These are phyloP conservation scores for Caenorhabditis sp. DNA, from an alignment of 2,888 invertebrate species.

Conservation along the genomic window DNA sequence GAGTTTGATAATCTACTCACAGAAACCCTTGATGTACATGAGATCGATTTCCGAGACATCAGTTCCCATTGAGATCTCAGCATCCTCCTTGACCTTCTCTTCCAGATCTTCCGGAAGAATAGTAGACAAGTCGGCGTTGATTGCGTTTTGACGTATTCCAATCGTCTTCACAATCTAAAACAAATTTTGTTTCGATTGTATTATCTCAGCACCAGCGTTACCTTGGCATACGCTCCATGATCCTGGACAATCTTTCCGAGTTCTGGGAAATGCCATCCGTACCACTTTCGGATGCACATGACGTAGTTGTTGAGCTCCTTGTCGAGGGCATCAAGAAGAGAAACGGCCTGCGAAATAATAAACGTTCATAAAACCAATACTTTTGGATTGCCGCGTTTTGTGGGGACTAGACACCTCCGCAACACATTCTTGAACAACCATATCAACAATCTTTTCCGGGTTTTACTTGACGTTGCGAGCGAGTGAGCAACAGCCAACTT, in stretches of 20 bases:
- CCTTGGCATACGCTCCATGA: constrained; percentile 90
- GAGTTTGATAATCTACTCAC: constrained; percentile 94
- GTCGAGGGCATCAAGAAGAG: constrained; percentile 94
- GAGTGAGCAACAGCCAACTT: constrained; percentile 90
- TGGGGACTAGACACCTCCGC: too few relatives aligned
- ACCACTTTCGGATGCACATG: constrained; percentile 95
- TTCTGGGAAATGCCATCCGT: constrained; percentile 99
- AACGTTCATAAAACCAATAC: too few relatives aligned
- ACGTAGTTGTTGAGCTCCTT: constrained; percentile 98
- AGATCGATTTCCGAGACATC: constrained; percentile 98
- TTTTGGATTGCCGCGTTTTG: too few relatives aligned
- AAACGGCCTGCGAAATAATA: too few relatives aligned
- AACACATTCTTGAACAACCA: constrained; percentile 87
- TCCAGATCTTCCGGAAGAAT: constrained; percentile 93
- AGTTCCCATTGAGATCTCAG: constrained; percentile 99
- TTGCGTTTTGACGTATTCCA: constrained; percentile 89
- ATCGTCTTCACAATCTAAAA: constrained; percentile 75
- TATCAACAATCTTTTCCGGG: constrained; percentile 98
- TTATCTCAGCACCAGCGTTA: constrained; percentile 7
- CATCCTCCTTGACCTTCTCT: constrained; percentile 89
- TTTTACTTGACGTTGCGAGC: constrained; percentile 94
- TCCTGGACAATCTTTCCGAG: constrained; percentile 95
- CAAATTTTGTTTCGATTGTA: too few relatives aligned
- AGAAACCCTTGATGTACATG: constrained; percentile 90
- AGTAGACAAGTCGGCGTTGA: constrained; percentile 89